Evolutionary conservation across 2,113 vertebrate genomes (phyloP).

Genomic region (Salvelinus fontinalis): DNA sequence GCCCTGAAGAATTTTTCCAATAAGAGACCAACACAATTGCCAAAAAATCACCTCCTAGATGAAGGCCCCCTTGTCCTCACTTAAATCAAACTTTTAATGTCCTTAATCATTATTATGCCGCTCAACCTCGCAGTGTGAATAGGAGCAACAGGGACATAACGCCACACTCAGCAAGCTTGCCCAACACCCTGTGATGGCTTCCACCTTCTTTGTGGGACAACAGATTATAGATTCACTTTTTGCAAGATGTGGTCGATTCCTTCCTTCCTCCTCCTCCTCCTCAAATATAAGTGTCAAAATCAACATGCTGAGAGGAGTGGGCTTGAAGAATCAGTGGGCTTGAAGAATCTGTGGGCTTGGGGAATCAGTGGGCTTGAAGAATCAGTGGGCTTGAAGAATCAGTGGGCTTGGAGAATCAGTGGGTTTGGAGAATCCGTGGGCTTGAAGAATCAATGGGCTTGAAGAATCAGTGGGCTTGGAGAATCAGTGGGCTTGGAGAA

Average conservation of each 20-base stretch:
- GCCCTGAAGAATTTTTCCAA: slow-evolving; percentile 64
- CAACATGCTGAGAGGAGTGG: slow-evolving; percentile 69
- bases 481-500: too few species aligned
- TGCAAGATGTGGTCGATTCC: slow-evolving; percentile 65
- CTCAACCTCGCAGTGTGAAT: slow-evolving; percentile 58
- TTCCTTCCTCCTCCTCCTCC: slow-evolving; percentile 61
- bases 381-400: too few species aligned
- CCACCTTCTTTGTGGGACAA: slow-evolving; percentile 60
- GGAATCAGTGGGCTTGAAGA: too few species aligned
- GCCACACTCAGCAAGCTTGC: slow-evolving; percentile 65
- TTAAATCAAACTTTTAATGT: slow-evolving; percentile 70
- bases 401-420: too few species aligned
- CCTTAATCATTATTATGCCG: slow-evolving; percentile 69
- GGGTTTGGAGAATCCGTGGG: too few species aligned
- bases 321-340: slow-evolving; percentile 48
- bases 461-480: too few species aligned
- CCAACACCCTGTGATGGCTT: slow-evolving; percentile 63
- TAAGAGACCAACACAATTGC: slow-evolving; percentile 58
- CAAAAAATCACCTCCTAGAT: slow-evolving; percentile 64
- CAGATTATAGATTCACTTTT: slow-evolving; percentile 70
- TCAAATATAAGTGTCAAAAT: slow-evolving; percentile 80
- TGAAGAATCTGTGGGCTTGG: too few species aligned
- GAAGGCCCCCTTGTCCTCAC: slow-evolving; percentile 58
- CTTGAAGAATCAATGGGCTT: too few species aligned
- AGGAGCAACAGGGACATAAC: slow-evolving; percentile 64